Evolutionary conservation across 2,888 invertebrate species (phyloP), one percentile per base, ranked within the genome.

Genomic region (Drosophila ezoana): DNA sequence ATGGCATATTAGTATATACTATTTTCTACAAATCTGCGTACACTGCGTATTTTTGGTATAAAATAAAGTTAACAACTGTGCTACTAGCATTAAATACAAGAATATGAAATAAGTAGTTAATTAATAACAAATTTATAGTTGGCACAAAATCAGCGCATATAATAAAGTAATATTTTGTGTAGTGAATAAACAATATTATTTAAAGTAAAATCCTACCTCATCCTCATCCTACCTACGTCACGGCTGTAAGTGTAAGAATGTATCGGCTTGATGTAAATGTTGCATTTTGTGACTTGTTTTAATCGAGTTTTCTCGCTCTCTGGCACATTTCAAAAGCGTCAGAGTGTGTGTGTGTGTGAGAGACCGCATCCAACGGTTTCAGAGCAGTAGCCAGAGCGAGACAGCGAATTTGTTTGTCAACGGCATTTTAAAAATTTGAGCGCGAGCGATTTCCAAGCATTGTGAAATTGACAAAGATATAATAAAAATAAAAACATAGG

Each of bases 391-490:
- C 0, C 5, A 59, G 48, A 69, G 38, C 40, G 53, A 57, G 56
- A 48, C 13, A 37, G 45, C 14, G 18, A 32, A 56, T 40, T 62
- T 56, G 62, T 58, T 66, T 73, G 60, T 33, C 43, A 49, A 48
- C 44, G n/a, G 32, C 16, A 48, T 54, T 61, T 80, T 16, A 47
- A 61, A 67, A 73, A 23, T 13, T 23, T 47, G 49, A 53, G 60
- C 53, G 60, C 53, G 13, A 52, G 16, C 40, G 6, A 83, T 84
- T 87, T 52, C 72, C 54, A 6, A n/a, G 51, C 60, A 43, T 83
- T 81, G 84, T 70, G 87, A 83, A 83, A 83, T 87, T 44, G 40
- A 54, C 65, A 16, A 16, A 47, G 57, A 45, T 37, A 18, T 18
- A 18, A n/a, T 18, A 2, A 1, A 35, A 64, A 41, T 33, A 41